A percentile compares a stretch with the other conserved stretches of the same genome.
phyloP scores from a whole-genome alignment of 2,888 invertebrate genomes.

The Sialis lutaria region DNA sequence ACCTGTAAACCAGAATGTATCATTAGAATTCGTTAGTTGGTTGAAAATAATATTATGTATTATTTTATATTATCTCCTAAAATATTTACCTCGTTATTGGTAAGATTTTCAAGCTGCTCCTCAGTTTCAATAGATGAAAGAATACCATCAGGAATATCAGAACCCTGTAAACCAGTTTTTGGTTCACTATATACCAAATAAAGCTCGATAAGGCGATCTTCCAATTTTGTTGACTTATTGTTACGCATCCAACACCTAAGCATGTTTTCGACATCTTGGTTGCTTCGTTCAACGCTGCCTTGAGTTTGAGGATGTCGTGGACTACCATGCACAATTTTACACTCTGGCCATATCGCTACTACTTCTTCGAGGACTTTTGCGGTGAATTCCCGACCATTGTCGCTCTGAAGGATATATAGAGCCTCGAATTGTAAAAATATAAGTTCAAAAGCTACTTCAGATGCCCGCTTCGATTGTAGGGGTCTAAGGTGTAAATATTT shows the following conservation, averaged over 20 bases:
- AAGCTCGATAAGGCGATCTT: slow-evolving; percentile 8
- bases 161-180: slow-evolving; percentile 2
- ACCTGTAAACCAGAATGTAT: too few species aligned
- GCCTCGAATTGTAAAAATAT: slow-evolving; percentile 7
- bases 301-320: slow-evolving; percentile 10
- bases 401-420: slow-evolving; percentile 12
- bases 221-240: slow-evolving; percentile 11
- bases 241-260: slow-evolving; percentile 11
- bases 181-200: slow-evolving; percentile 7
- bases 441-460: background rate
- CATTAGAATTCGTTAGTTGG: too few species aligned
- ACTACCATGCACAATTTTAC: slow-evolving; percentile 7
- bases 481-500: background rate
- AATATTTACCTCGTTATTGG: too few species aligned
- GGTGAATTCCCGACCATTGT: slow-evolving; percentile 12
- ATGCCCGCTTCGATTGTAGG: background rate
- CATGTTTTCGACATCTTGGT: slow-evolving; percentile 14
- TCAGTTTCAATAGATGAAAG: too few species aligned
- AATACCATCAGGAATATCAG: background rate
- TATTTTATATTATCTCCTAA: too few species aligned
- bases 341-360: slow-evolving; percentile 5
- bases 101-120: too few species aligned
- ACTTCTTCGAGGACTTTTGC: slow-evolving; percentile 13
- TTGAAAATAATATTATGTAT: too few species aligned
- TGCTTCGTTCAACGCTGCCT: slow-evolving; percentile 9